These are phyloP conservation scores for Drosophila littoralis DNA, from an alignment of 1,140 invertebrate species.

Conservation along the genomic window DNA sequence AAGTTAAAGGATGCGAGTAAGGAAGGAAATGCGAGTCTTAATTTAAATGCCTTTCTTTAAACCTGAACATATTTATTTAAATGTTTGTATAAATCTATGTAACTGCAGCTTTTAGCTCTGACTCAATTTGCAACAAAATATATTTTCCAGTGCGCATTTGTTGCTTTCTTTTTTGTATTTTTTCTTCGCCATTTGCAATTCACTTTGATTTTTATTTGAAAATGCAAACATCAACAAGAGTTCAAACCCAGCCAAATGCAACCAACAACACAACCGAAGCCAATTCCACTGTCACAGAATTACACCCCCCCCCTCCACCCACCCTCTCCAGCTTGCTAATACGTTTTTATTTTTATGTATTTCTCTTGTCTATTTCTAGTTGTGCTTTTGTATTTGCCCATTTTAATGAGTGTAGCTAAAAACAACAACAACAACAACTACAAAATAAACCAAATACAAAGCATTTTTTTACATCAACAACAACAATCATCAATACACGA, in stretches of 20 bases:
- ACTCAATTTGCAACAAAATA: constrained; percentile 42
- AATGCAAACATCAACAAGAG: not conserved
- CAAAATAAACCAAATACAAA: constrained; percentile 43
- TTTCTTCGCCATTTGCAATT: constrained; percentile 3
- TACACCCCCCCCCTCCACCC: not conserved
- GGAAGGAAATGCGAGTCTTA: too few relatives aligned
- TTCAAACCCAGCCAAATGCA: not conserved
- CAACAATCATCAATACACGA: constrained; percentile 65
- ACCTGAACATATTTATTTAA: too few relatives aligned
- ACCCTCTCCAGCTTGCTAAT: constrained; percentile 71
- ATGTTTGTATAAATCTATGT: too few relatives aligned
- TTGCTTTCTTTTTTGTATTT: not conserved
- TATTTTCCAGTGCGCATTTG: constrained; percentile 5
- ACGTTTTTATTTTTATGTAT: constrained; percentile 75
- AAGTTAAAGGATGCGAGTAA: too few relatives aligned
- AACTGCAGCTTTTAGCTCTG: not conserved
- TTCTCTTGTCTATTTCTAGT: constrained; percentile 80
- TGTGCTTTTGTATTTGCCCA: constrained; percentile 82
- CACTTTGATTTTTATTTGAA: constrained; percentile 15
- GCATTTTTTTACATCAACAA: constrained; percentile 43
- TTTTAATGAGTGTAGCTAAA: constrained; percentile 78
- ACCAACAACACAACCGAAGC: constrained; percentile 1
- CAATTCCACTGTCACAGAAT: not conserved
- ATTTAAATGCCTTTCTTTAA: too few relatives aligned
- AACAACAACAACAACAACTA: constrained; percentile 51